Percentiles rank a stretch among this genome's conserved stretches.
Conservation (phyloP, 2,888 invertebrate species). For the Eupithecia insigniata region DNA sequence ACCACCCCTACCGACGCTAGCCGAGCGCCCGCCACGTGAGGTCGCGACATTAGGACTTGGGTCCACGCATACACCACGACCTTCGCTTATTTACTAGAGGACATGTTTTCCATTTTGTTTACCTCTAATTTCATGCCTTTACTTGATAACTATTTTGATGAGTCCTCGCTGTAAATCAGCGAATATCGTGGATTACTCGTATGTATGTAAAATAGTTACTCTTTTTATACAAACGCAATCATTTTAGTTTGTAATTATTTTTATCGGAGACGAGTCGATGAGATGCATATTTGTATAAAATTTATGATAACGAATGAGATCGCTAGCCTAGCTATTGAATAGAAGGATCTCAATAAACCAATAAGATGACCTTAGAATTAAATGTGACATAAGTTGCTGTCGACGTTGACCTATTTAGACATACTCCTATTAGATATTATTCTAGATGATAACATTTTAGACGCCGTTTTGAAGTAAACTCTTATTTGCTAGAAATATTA, state of each 20-base stretch:
- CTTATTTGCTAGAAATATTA: slow-evolving; percentile 44
- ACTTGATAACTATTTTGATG: slow-evolving; percentile 20
- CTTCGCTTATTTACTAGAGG: slow-evolving; percentile 35
- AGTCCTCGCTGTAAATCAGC: slow-evolving; percentile 47
- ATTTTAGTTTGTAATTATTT: slow-evolving; percentile 77
- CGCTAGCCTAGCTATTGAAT: slow-evolving; percentile 31
- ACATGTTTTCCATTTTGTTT: slow-evolving; percentile 8
- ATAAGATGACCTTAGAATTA: slow-evolving; percentile 35
- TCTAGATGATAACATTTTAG: slow-evolving; percentile 34
- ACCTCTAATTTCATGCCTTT: slow-evolving; percentile 9
- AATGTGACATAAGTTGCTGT: slow-evolving; percentile 33
- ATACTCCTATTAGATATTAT: slow-evolving; percentile 32
- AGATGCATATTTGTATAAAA: slow-evolving; percentile 47
- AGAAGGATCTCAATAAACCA: slow-evolving; percentile 33
- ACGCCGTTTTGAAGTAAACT: slow-evolving; percentile 33
- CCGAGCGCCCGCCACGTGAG: slow-evolving; percentile 39
- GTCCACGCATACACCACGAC: slow-evolving; percentile 26
- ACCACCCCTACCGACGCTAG: slow-evolving; percentile 81
- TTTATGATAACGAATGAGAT: slow-evolving; percentile 32
- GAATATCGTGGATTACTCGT: slow-evolving; percentile 58
- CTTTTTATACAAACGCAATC: slow-evolving; percentile 76
- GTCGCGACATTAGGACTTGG: slow-evolving; percentile 43
- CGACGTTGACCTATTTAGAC: slow-evolving; percentile 33
- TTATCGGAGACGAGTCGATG: slow-evolving; percentile 63
- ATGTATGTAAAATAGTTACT: slow-evolving; percentile 72